Evolutionary conservation across 2,888 invertebrate species (phyloP), one percentile per base, ranked within the genome.

Genomic region (Drosophila maculinotata): DNA sequence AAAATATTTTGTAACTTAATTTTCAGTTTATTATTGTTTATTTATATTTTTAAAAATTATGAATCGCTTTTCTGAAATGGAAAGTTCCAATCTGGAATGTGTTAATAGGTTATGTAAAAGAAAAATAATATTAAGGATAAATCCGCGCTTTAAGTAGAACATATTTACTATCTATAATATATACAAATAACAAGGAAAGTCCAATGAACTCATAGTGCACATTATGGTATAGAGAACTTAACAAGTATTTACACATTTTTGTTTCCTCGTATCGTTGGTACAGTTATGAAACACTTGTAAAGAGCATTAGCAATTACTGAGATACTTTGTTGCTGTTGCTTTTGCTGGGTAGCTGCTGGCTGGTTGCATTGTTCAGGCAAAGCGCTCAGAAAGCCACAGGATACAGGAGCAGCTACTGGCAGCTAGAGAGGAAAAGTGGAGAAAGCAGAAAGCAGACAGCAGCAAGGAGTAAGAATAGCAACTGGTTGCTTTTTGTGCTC

Each of bases 401-500:
- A 72, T 23, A 49, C 53, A 7, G 33, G 7, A 48, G 23, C 64
- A 36, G 12, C 4, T 30, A 35, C 8, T 12, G 15, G 26, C 7
- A 26, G 12, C 25, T 33, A 15, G 39, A 47, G 28, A 45, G 54
- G n/a, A n/a, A n/a, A 26, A 45, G 10, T 7, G 23, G 12, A 8
- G 8, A 26, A 15, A 41, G 23, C 8, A 25, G 35, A n/a, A 1
- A 3, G 35, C 6, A 9, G 12, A 7, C 12, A 17, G 33, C 25
- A 10, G 31, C 10, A 15, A 15, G n/a, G 9, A 3, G 4, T 1
- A 23, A 17, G 20, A 9, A 47, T 8, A 67, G 69, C 87, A 79
- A 87, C 88, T 79, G 72, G 81, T 87, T 75, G 80, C 79, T 57
- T 57, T 86, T 59, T 62, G 49, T 63, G 78, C 57, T 52, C 60